Conservation (phyloP, 2,797 vertebrate species). For the Eospalax fontanierii region DNA sequence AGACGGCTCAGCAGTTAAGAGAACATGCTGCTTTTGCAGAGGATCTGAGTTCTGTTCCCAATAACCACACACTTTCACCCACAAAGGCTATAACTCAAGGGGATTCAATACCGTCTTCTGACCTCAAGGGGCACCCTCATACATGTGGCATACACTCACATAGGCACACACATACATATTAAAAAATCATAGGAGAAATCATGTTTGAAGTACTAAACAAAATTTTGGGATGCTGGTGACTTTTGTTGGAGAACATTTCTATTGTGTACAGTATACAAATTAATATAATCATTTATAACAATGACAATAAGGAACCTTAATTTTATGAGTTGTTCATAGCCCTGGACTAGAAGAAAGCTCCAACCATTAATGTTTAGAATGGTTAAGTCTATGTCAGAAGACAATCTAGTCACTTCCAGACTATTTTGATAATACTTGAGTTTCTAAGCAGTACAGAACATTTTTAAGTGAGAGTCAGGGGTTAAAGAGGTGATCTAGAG, state of each 20-base stretch:
- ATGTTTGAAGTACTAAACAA: slow-evolving; percentile 11
- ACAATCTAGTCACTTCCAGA: neutral
- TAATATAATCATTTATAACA: slow-evolving; percentile 5
- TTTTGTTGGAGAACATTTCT: slow-evolving; percentile 24
- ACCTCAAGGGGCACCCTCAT: neutral
- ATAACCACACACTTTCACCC: neutral
- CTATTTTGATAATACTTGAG: neutral
- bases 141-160: neutral
- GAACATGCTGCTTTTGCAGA: neutral
- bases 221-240: neutral
- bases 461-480: neutral
- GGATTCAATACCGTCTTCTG: neutral
- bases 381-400: neutral
- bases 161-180: neutral
- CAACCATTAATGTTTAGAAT: neutral
- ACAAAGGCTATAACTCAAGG: neutral
- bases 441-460: neutral
- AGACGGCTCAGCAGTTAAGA: neutral
- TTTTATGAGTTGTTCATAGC: neutral
- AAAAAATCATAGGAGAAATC: neutral
- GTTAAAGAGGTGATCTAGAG: no score
- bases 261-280: neutral
- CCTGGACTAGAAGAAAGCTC: neutral
- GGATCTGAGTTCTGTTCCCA: neutral
- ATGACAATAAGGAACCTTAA: neutral